Base-by-base conservation (phyloP, 2,888 invertebrate species). In the Digitonthophagus gazella region DNA sequence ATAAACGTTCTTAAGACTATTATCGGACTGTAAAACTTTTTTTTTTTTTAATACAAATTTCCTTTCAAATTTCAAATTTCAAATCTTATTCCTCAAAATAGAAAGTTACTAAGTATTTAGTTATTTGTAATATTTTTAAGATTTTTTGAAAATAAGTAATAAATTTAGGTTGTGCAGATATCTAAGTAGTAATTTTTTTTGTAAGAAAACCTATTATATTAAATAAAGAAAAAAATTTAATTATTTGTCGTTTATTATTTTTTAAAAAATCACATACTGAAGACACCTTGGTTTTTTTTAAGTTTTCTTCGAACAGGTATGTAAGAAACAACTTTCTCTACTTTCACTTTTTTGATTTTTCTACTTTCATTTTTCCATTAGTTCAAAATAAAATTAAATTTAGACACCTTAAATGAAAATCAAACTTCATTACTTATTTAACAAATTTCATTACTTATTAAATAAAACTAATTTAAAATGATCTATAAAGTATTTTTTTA, bases 1-100 rank as follows among this genome's bases (percentile, higher is more conserved):
- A 67, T 67, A 67, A 67, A 67, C 63, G 67, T 67, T 67, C 55
- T 67, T 64, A 67, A 67, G 67, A 63, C 61, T 63, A 67, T 18
- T 22, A 22, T 6, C 22, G 6, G 22, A 44, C 28, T 44, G 28
- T 44, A n/a, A n/a, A n/a, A n/a, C n/a, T 57, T 57, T 57, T 15
- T 57, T 57, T 57, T 57, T 61, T 19, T 61, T 5, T 61, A 61
- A 61, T 16, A 61, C 16, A 61, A 61, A 20, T 2, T n/a, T n/a
- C 3, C 28, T 3, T 44, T 44, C 6, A 22, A 22, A 22, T n/a
- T n/a, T n/a, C n/a, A n/a, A n/a, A n/a, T n/a, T n/a, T n/a, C n/a
- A 44, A 44, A 44, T 8, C 11, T 44, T 44, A 44, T 44, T 6
- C 28, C 28, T 44, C 28, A 44, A 44, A 44, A 44, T 44, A 44